Evolutionary conservation across 2,113 vertebrate genomes (phyloP).

Genomic region (Vidua macroura): DNA sequence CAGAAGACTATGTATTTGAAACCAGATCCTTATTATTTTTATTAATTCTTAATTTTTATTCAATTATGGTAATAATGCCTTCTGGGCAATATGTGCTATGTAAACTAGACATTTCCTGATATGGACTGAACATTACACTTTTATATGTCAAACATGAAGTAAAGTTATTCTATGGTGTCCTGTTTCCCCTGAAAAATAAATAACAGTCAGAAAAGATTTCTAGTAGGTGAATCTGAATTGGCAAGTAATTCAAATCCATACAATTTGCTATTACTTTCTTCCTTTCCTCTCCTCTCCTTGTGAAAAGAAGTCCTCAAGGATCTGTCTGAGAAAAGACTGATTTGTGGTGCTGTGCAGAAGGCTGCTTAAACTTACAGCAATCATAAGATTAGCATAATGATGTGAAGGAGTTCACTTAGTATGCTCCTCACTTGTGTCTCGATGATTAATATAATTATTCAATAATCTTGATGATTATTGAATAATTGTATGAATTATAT

Average conservation of each 20-base stretch:
- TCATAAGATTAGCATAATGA: accelerated
- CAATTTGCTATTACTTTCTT: background rate
- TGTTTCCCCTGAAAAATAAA: background rate
- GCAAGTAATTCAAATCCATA: background rate
- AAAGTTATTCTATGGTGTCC: background rate
- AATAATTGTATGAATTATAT: background rate
- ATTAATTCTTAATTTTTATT: background rate
- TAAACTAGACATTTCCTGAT: constrained; percentile 8
- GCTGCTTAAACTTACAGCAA: background rate
- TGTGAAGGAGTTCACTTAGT: background rate
- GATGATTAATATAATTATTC: background rate
- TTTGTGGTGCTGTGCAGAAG: background rate
- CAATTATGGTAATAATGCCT: background rate
- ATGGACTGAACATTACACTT: background rate
- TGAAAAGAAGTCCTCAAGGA: background rate
- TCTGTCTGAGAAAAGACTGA: background rate
- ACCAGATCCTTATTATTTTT: constrained; percentile 14
- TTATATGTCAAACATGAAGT: background rate
- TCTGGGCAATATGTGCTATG: background rate
- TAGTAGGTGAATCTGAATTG: background rate
- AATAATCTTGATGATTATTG: background rate
- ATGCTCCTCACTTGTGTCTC: background rate
- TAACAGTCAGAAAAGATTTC: background rate
- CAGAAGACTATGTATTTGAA: background rate
- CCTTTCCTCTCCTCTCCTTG: background rate